A percentile compares a stretch with the other conserved stretches of the same genome.
Evolutionary conservation across 37 sponge, comb jelly and placozoan species (phyloP).

Genomic region (Halisarca cf. caerulea): DNA sequence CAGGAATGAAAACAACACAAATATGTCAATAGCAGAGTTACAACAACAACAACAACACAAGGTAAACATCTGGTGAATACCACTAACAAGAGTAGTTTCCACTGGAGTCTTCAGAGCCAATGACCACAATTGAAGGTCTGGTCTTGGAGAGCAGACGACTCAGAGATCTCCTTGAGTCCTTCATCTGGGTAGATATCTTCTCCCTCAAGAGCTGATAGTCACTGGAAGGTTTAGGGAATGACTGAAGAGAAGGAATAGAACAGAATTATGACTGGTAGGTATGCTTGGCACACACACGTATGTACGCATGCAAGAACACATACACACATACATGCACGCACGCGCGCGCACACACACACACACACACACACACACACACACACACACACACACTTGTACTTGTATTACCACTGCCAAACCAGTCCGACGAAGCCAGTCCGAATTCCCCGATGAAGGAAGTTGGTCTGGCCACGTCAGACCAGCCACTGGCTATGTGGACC

Average conservation of each 20-base stretch:
- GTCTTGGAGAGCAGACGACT: slow-evolving; percentile 68
- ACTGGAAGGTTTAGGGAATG: slow-evolving; percentile 40
- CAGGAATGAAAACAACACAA: not conserved
- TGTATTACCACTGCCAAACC: no score
- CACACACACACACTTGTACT: no score
- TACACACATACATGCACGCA: slow-evolving; percentile 2
- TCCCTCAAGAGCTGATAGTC: slow-evolving; percentile 69
- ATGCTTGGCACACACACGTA: not conserved
- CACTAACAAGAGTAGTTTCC: slow-evolving; percentile 23
- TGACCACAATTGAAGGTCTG: slow-evolving; percentile 53
- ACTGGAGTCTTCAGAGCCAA: slow-evolving; percentile 8
- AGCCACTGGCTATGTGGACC: no score
- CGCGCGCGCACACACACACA: not conserved
- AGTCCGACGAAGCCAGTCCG: no score
- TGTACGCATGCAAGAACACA: not conserved
- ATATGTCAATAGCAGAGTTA: not conserved
- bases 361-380: not conserved
- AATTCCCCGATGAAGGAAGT: no score
- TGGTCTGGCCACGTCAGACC: no score
- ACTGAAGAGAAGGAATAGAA: slow-evolving; percentile 35
- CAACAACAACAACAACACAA: not conserved
- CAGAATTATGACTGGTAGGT: no score
- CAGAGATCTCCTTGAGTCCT: slow-evolving; percentile 45
- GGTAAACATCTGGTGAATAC: not conserved
- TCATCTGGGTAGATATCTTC: slow-evolving; percentile 61